These are phyloP conservation scores for Rhinichthys klamathensis DNA, from an alignment of 2,113 vertebrate genomes.

Conservation along the genomic window DNA sequence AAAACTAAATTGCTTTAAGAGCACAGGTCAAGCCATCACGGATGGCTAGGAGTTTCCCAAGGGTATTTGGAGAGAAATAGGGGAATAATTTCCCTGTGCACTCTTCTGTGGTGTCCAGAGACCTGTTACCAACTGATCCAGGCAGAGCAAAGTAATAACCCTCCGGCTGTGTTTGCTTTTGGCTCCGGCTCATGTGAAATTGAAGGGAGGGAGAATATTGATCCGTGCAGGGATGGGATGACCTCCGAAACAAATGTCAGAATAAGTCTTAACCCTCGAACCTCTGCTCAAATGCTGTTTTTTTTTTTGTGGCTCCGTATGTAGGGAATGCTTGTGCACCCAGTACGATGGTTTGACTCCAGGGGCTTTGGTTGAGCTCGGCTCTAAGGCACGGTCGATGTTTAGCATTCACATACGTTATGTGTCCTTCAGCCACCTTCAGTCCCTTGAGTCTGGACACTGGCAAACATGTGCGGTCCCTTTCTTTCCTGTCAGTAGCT, in stretches of 20 bases:
- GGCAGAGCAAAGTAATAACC: slow-evolving; percentile 54
- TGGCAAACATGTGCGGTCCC: background rate
- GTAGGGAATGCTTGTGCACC: background rate
- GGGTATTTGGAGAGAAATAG: slow-evolving; percentile 37
- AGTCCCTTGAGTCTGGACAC: background rate
- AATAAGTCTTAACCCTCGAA: slow-evolving; percentile 54
- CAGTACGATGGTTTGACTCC: background rate
- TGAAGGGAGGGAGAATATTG: slow-evolving; percentile 67
- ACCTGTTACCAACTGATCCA: slow-evolving; percentile 45
- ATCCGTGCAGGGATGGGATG: slow-evolving; percentile 68
- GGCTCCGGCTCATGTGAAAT: slow-evolving; percentile 69
- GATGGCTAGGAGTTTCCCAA: slow-evolving; percentile 16
- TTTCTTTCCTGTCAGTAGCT: background rate
- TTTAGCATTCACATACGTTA: slow-evolving; percentile 1
- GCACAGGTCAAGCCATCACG: background rate
- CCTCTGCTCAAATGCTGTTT: slow-evolving; percentile 19
- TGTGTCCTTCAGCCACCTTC: slow-evolving; percentile 4
- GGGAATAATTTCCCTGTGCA: slow-evolving; percentile 38
- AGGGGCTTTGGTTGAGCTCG: background rate
- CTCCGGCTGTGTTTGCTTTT: slow-evolving; percentile 63
- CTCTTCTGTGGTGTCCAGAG: slow-evolving; percentile 51
- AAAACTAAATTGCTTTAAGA: slow-evolving; percentile 37
- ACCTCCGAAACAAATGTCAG: slow-evolving; percentile 70
- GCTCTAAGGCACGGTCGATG: background rate
- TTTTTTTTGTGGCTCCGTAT: background rate